Percentiles rank a stretch among this genome's conserved stretches.
These are phyloP conservation scores for Epizoanthus scotinus DNA, from an alignment of 92 coral and sea anemone species.

Conservation along the genomic window DNA sequence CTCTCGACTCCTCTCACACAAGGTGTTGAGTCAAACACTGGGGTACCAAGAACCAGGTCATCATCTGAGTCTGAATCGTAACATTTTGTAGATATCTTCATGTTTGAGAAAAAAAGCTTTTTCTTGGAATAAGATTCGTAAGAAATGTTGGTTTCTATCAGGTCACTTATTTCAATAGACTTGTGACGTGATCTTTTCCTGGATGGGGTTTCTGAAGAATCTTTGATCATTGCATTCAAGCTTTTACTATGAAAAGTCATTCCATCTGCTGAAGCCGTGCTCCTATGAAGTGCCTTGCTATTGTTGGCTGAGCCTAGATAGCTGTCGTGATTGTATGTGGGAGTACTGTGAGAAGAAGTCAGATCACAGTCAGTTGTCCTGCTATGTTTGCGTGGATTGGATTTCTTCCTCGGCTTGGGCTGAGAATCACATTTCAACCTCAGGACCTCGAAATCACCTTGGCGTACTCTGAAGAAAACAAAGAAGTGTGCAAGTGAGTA, in stretches of 20 bases:
- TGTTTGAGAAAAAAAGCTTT: neutral
- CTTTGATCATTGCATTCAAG: neutral
- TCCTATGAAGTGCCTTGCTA: neutral
- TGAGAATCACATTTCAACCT: neutral
- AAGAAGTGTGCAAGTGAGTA: neutral
- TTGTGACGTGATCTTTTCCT: slow-evolving; percentile 17
- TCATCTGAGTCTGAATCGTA: slow-evolving; percentile 16
- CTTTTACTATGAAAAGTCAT: neutral
- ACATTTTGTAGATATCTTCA: neutral
- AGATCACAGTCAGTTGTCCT: neutral
- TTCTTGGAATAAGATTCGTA: slow-evolving; percentile 16
- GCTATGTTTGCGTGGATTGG: neutral
- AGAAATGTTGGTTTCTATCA: neutral
- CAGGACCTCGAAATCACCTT: slow-evolving; percentile 27
- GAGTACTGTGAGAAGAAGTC: neutral
- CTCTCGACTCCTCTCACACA: neutral
- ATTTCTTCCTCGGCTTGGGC: neutral
- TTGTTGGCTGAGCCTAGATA: neutral
- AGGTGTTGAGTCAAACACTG: neutral
- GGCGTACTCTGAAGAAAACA: neutral
- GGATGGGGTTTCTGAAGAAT: neutral
- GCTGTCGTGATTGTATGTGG: neutral
- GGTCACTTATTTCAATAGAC: neutral
- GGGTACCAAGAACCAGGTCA: neutral
- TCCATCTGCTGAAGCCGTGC: neutral